Evolutionary conservation across 2,888 invertebrate genomes (phyloP).

Genomic region (Drosophila dives): DNA sequence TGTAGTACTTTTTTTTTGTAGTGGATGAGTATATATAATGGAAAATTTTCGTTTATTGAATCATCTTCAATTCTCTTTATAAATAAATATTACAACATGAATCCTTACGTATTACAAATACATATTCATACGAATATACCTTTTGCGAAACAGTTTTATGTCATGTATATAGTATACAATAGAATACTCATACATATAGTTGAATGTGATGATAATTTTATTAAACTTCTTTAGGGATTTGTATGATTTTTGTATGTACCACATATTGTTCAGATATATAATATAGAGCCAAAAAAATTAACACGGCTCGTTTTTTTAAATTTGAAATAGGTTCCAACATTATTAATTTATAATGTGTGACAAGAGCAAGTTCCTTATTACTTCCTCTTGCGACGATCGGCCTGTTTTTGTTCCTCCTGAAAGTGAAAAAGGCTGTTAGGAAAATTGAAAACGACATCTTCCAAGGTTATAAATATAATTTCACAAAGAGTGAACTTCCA

Average conservation of each 20-base stretch:
- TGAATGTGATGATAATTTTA: conserved; percentile 35
- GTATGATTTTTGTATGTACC: conserved; percentile 33
- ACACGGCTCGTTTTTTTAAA: conserved; percentile 26
- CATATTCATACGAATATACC: conserved; percentile 1
- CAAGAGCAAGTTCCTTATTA: conserved; percentile 37
- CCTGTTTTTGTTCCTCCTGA: conserved; percentile 82
- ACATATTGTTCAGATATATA: conserved; percentile 20
- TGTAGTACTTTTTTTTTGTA: conserved; percentile 9
- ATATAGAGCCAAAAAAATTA: conserved; percentile 37
- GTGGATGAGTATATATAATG: conserved; percentile 15
- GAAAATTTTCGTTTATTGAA: conserved; percentile 36
- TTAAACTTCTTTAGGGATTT: conserved; percentile 35
- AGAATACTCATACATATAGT: neutral
- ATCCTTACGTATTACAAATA: conserved; percentile 7
- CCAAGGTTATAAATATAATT: conserved; percentile 71
- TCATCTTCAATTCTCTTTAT: conserved; percentile 22
- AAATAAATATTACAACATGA: conserved; percentile 4
- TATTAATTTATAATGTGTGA: conserved; percentile 17
- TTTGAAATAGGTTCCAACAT: conserved; percentile 30
- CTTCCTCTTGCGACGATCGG: conserved; percentile 73
- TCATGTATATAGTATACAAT: conserved; percentile 11
- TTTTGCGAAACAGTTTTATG: neutral
- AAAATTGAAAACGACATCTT: conserved; percentile 4
- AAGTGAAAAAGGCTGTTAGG: conserved; percentile 19
- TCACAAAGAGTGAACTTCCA: conserved; percentile 56